A percentile compares a stretch with the other conserved stretches of the same genome.
These are phyloP conservation scores for Scyliorhinus canicula DNA, from an alignment of 2,797 vertebrate genomes.

Conservation along the genomic window DNA sequence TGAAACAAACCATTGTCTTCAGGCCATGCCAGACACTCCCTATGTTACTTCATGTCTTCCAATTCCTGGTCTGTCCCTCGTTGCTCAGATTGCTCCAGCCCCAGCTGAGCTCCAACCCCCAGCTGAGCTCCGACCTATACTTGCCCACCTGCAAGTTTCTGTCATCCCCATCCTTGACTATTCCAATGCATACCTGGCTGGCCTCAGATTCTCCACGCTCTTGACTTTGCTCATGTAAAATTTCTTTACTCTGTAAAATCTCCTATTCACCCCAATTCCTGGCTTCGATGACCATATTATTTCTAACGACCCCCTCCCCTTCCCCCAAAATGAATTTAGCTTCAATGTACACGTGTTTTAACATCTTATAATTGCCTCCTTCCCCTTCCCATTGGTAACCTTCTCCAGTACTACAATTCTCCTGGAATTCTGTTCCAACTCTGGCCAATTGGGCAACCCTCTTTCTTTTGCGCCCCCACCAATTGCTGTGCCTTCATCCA, in stretches of 20 bases:
- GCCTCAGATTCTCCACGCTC: not conserved
- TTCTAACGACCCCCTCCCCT: not conserved
- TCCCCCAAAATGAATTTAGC: too few relatives aligned
- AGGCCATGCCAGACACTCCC: not conserved
- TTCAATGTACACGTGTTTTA: too few relatives aligned
- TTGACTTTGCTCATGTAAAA: not conserved
- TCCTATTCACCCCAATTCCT: not conserved
- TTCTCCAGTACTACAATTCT: not conserved
- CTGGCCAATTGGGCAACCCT: not conserved
- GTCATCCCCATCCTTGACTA: not conserved
- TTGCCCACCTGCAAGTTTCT: not conserved
- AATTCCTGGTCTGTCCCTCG: not conserved
- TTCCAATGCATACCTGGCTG: not conserved
- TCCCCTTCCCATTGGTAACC: not conserved
- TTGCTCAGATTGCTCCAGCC: not conserved
- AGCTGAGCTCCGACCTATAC: not conserved
- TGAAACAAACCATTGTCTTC: not conserved
- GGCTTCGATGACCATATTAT: not conserved
- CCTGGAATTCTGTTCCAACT: not conserved
- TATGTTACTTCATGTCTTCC: not conserved
- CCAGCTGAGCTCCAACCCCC: not conserved
- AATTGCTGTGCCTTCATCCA: not conserved
- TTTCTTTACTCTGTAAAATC: not conserved
- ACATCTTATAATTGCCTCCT: not conserved
- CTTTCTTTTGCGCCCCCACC: not conserved